Conservation (phyloP, 2,113 vertebrate genomes). For the Upupa epops region DNA sequence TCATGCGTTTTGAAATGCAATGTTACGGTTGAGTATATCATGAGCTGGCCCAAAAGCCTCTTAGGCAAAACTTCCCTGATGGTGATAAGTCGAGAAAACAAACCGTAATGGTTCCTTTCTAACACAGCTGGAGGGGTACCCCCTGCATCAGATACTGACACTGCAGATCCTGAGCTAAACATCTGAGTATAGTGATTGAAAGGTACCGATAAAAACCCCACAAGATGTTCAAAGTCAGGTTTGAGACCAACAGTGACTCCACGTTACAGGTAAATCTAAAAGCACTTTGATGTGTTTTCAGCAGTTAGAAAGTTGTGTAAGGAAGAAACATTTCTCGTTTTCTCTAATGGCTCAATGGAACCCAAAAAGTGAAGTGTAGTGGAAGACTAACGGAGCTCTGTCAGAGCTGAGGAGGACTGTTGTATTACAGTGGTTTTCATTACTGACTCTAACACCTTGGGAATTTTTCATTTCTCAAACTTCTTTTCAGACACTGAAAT, state of each 20-base stretch:
- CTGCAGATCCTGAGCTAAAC: accelerated
- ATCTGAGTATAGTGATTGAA: neutral
- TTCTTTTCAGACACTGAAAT: neutral
- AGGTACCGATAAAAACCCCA: too few relatives aligned
- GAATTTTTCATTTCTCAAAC: conserved; percentile 6
- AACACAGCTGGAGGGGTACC: neutral
- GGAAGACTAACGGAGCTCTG: neutral
- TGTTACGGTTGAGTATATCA: neutral
- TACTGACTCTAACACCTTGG: neutral
- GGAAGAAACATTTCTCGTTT: neutral
- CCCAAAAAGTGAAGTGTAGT: neutral
- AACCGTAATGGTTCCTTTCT: neutral
- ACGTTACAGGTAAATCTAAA: neutral
- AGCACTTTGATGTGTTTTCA: neutral
- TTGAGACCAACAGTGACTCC: neutral
- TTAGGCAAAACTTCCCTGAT: neutral
- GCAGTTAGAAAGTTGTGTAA: neutral
- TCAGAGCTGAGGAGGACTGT: neutral
- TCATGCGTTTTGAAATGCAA: neutral
- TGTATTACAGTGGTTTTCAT: neutral
- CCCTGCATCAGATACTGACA: neutral
- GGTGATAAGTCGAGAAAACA: neutral
- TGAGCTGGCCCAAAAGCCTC: neutral
- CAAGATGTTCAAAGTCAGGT: neutral
- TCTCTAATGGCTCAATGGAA: neutral